Conservation (phyloP, 2,888 invertebrate genomes). For the Lasiommata megera region DNA sequence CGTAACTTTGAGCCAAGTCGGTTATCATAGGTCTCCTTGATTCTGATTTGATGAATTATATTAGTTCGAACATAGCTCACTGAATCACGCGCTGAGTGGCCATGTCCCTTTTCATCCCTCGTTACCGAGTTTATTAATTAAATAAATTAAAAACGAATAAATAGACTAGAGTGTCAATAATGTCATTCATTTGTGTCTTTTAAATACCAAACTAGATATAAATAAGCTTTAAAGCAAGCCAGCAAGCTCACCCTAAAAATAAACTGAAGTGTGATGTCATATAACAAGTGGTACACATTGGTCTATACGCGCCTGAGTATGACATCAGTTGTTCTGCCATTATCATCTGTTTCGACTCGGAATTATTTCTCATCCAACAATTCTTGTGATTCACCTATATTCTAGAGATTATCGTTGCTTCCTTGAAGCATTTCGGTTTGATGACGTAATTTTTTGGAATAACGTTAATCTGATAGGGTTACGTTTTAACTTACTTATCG, state of each 20-base stretch:
- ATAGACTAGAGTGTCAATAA: not conserved
- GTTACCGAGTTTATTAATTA: too few species aligned
- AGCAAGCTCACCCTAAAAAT: slow-evolving; percentile 50
- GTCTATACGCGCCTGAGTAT: slow-evolving; percentile 63
- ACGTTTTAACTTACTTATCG: too few species aligned
- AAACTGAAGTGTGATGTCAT: slow-evolving; percentile 74
- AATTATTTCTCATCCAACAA: slow-evolving; percentile 60
- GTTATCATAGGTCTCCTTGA: too few species aligned
- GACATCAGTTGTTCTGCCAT: slow-evolving; percentile 67
- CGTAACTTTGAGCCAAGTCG: too few species aligned
- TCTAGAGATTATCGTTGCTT: slow-evolving; percentile 3
- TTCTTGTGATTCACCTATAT: slow-evolving; percentile 38
- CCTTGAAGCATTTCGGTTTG: not conserved
- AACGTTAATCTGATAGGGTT: too few species aligned
- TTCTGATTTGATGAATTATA: too few species aligned
- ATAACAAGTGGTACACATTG: slow-evolving; percentile 67
- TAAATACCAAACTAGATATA: slow-evolving; percentile 15
- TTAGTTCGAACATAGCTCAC: too few species aligned
- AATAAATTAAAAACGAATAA: not conserved
- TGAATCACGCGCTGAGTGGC: too few species aligned
- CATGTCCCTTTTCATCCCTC: too few species aligned
- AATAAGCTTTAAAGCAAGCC: slow-evolving; percentile 21
- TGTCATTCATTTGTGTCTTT: not conserved
- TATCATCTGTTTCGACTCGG: slow-evolving; percentile 57
- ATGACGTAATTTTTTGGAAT: not conserved